Conservation (phyloP, 1,140 invertebrate genomes). For the Periplaneta americana region DNA sequence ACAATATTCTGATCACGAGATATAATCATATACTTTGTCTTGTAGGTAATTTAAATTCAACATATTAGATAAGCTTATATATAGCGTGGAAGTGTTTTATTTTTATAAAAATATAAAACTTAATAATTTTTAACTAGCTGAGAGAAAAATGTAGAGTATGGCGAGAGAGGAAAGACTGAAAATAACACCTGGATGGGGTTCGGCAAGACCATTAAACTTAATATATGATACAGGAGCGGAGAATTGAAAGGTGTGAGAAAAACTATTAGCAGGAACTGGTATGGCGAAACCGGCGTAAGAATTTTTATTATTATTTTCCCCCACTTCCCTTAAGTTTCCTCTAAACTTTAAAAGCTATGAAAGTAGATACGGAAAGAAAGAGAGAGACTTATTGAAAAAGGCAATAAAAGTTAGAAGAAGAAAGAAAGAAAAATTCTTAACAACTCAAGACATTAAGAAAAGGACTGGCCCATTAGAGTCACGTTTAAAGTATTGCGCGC, state of each 20-base stretch:
- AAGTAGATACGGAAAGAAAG: not conserved
- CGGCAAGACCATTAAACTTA: not conserved
- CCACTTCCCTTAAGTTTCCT: not conserved
- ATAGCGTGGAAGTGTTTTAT: too few relatives aligned
- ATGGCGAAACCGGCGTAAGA: not conserved
- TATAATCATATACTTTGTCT: too few relatives aligned
- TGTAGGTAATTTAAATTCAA: too few relatives aligned
- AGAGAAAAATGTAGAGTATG: not conserved
- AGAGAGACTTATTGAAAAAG: too few relatives aligned
- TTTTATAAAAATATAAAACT: too few relatives aligned
- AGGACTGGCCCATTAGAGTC: not conserved
- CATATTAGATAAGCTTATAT: too few relatives aligned
- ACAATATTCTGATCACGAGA: too few relatives aligned
- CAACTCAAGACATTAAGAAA: not conserved
- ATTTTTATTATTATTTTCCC: not conserved
- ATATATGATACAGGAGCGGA: not conserved
- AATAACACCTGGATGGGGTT: not conserved
- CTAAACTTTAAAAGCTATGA: not conserved
- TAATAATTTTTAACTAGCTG: too few relatives aligned
- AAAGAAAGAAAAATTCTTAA: not conserved
- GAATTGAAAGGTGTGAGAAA: not conserved
- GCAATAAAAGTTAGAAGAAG: not conserved
- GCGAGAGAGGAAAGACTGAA: not conserved
- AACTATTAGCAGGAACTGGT: not conserved
- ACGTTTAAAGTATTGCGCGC: not conserved